Evolutionary conservation across 2,888 invertebrate genomes (phyloP).

Genomic region (Alcis repandata): DNA sequence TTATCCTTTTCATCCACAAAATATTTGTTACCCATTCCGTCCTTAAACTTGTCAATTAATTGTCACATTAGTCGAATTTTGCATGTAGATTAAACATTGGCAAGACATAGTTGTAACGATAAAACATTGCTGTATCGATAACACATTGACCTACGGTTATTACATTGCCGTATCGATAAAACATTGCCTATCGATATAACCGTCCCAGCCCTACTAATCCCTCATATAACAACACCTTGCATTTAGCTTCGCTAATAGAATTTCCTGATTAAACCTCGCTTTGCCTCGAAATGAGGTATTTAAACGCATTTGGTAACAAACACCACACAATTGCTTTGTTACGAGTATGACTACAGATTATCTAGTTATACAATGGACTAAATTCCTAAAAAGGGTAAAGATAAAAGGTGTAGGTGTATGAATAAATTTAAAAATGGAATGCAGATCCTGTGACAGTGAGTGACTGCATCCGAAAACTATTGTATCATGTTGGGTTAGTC

Average conservation of each 20-base stretch:
- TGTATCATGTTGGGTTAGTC: no score
- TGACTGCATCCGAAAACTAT: not conserved
- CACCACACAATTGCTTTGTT: constrained; percentile 16
- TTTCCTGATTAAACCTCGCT: constrained; percentile 28
- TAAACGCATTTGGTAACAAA: constrained; percentile 15
- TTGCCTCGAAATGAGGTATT: constrained; percentile 19
- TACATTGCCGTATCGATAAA: no score
- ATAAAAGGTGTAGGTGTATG: not conserved
- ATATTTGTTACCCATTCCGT: no score
- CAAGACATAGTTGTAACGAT: no score
- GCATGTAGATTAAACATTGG: no score
- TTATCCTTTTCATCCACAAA: no score
- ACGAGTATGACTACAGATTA: no score
- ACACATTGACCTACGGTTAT: no score
- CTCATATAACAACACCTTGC: constrained; percentile 3
- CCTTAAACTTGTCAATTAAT: no score
- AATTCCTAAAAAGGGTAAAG: constrained; percentile 9
- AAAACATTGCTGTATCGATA: no score
- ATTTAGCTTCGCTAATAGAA: constrained; percentile 24
- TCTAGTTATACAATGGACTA: constrained; percentile 3
- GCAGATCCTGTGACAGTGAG: not conserved
- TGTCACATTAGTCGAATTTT: no score
- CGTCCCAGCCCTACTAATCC: not conserved
- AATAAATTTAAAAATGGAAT: constrained; percentile 2
- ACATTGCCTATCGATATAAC: constrained; percentile 13